These are phyloP conservation scores for Hesperophylax magnus DNA, from an alignment of 1,140 invertebrate species.

Conservation along the genomic window DNA sequence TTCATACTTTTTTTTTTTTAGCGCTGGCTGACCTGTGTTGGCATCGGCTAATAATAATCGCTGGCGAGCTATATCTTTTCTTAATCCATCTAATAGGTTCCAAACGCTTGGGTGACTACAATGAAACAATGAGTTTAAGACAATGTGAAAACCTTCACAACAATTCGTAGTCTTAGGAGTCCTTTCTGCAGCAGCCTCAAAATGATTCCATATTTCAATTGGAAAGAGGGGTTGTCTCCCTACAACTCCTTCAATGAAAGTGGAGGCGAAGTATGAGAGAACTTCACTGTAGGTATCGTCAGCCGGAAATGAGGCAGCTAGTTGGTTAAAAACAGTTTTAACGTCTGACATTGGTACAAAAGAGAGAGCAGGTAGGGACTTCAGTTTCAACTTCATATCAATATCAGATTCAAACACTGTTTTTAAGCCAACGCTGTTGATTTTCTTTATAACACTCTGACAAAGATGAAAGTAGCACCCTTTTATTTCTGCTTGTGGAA, in stretches of 20 bases:
- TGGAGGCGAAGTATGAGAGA: background rate
- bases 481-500: no score
- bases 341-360: background rate
- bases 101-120: constrained; percentile 16
- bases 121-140: constrained; percentile 20
- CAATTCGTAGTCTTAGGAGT: constrained; percentile 44
- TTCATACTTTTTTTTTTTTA: background rate
- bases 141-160: constrained; percentile 38
- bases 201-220: constrained; percentile 37
- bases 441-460: constrained; percentile 36
- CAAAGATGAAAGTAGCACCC: constrained; percentile 45
- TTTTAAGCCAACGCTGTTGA: constrained; percentile 33
- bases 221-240: constrained; percentile 38
- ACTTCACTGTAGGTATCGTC: background rate
- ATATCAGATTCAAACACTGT: background rate
- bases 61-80: constrained; percentile 2
- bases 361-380: background rate
- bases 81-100: constrained; percentile 6
- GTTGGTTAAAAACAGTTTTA: background rate
- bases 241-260: background rate
- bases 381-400: background rate
- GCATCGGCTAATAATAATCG: background rate
- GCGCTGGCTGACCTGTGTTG: background rate
- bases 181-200: constrained; percentile 27
- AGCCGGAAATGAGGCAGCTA: background rate